These are phyloP conservation scores for Muricea muricata DNA, from an alignment of 92 coral and sea anemone species.

Conservation along the genomic window DNA sequence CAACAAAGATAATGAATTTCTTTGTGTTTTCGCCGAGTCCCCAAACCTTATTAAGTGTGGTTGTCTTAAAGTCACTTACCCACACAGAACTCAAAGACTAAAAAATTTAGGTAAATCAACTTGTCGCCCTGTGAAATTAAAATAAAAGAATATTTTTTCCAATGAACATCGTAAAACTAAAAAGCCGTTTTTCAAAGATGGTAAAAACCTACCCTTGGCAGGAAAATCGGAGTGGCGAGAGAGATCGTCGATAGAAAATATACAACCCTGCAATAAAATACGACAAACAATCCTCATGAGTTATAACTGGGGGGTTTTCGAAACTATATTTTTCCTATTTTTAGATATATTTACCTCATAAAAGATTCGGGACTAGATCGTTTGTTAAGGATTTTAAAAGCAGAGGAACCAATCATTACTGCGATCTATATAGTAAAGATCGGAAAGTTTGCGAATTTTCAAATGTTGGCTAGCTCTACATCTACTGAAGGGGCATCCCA, in stretches of 20 bases:
- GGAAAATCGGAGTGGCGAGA: conserved; percentile 69
- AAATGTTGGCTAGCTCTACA: too few relatives aligned
- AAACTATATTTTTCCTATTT: too few relatives aligned
- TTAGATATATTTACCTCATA: conserved; percentile 93
- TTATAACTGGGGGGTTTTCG: too few relatives aligned
- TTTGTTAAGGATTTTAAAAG: conserved; percentile 75
- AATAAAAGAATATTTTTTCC: background rate
- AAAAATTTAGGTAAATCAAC: conserved; percentile 71
- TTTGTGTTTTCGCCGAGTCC: background rate
- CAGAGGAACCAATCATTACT: conserved; percentile 85
- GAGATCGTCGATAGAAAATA: conserved; percentile 83
- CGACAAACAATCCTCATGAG: background rate
- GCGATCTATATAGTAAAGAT: conserved; percentile 67
- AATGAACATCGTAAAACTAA: too few relatives aligned
- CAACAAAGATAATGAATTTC: background rate
- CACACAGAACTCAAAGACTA: conserved; percentile 89
- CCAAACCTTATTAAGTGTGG: too few relatives aligned
- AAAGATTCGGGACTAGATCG: conserved; percentile 75
- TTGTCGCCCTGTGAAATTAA: conserved; percentile 69
- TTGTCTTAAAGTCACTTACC: conserved; percentile 88
- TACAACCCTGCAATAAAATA: conserved; percentile 62
- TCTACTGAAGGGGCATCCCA: too few relatives aligned
- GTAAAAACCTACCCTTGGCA: conserved; percentile 60
- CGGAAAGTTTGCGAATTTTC: too few relatives aligned
- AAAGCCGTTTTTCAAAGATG: background rate